Conservation (phyloP, 2,888 invertebrate species). For the Drosophila conformis region DNA sequence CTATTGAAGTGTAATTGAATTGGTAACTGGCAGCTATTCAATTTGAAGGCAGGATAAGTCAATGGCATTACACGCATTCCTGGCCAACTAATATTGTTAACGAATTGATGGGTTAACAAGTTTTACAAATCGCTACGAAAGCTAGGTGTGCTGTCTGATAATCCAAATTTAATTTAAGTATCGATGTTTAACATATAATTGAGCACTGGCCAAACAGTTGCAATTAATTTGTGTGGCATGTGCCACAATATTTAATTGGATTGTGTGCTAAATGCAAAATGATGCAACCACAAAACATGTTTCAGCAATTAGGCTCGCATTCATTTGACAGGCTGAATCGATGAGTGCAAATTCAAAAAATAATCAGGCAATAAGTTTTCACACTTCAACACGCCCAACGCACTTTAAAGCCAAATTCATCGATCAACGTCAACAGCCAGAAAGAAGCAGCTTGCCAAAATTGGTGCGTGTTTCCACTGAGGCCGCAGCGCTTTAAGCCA, state of each 20-base stretch:
- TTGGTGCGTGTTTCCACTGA: constrained; percentile 17
- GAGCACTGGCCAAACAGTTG: not conserved
- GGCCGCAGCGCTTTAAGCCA: constrained; percentile 17
- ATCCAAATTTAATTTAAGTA: constrained; percentile 16
- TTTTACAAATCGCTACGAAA: not conserved
- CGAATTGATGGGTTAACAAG: not conserved
- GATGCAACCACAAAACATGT: constrained; percentile 31
- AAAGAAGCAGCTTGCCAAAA: constrained; percentile 18
- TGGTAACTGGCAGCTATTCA: not conserved
- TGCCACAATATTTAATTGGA: not conserved
- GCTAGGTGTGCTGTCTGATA: not conserved
- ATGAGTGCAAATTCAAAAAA: constrained; percentile 40
- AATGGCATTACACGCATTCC: not conserved
- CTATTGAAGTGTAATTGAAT: not conserved
- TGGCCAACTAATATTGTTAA: not conserved
- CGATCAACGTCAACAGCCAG: constrained; percentile 39
- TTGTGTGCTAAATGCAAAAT: not conserved
- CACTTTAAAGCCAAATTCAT: constrained; percentile 41
- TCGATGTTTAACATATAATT: not conserved
- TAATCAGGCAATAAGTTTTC: constrained; percentile 45
- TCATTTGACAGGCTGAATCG: constrained; percentile 33
- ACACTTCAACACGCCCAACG: constrained; percentile 23
- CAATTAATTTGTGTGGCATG: not conserved
- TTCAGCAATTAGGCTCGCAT: constrained; percentile 50
- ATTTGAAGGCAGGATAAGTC: not conserved